Percentiles rank a stretch among this genome's conserved stretches.
Conservation (phyloP, 2,113 vertebrate genomes). For the Coryphaenoides rupestris region DNA sequence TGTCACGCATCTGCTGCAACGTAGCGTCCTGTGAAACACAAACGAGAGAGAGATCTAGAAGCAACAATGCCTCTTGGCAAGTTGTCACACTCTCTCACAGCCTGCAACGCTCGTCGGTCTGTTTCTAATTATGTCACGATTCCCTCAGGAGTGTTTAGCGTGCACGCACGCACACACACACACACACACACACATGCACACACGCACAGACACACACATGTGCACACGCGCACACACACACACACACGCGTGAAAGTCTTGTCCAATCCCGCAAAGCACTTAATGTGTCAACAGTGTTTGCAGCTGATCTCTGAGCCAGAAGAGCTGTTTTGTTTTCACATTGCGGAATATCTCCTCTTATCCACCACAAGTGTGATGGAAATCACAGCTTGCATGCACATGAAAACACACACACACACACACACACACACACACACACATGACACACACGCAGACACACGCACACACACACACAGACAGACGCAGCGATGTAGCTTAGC, state of each 20-base stretch:
- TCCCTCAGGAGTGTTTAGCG: constrained; percentile 35
- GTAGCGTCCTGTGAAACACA: constrained; percentile 7
- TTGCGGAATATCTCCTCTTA: constrained; percentile 45
- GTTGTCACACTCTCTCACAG: constrained; percentile 40
- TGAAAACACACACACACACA: constrained; percentile 1
- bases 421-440: not conserved
- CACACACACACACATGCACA: no score
- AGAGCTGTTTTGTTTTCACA: constrained; percentile 41
- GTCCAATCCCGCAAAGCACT: constrained; percentile 5
- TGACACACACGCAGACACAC: constrained; percentile 6
- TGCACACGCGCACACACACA: constrained; percentile 9
- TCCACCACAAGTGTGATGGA: constrained; percentile 22
- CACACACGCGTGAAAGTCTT: constrained; percentile 1
- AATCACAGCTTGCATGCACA: constrained; percentile 1
- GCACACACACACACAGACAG: constrained; percentile 14
- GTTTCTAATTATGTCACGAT: constrained; percentile 50
- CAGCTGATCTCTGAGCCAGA: constrained; percentile 34
- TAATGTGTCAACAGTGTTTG: constrained; percentile 45
- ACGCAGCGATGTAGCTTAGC: not conserved
- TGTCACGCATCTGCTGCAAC: constrained; percentile 4
- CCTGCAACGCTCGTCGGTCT: constrained; percentile 42
- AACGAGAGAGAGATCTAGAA: not conserved
- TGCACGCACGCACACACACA: constrained; percentile 2
- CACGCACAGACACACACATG: constrained; percentile 12
- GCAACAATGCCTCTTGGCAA: constrained; percentile 42